phyloP scores from a whole-genome alignment of 2,797 vertebrate species.

The Phrynocephalus vlangalii region DNA sequence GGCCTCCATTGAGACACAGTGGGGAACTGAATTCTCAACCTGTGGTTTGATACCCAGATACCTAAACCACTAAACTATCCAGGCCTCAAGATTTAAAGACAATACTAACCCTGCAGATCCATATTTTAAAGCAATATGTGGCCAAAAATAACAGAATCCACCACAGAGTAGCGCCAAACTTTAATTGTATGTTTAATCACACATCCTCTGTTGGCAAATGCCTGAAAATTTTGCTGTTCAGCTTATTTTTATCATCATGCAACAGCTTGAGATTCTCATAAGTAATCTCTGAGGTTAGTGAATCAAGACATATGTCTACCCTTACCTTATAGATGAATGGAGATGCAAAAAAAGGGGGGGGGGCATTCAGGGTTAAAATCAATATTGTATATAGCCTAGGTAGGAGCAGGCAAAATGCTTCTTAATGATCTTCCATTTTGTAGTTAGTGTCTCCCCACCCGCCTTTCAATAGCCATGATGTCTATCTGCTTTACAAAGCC shows the following conservation, averaged over 20 bases:
- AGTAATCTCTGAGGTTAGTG: constrained; percentile 21
- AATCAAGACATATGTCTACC: constrained; percentile 41
- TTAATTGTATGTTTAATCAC: not conserved
- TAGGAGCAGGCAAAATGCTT: constrained; percentile 42
- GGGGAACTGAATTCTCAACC: no score
- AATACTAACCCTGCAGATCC: not conserved
- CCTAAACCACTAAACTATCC: no score
- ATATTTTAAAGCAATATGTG: not conserved
- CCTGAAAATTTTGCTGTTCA: not conserved
- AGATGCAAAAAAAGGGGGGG: constrained; percentile 28
- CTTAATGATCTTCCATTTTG: constrained; percentile 57
- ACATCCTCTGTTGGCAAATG: not conserved
- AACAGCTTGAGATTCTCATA: not conserved
- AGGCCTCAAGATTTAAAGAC: not conserved
- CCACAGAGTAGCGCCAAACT: not conserved
- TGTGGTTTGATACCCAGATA: no score
- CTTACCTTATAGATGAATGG: constrained; percentile 44
- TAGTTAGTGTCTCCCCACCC: constrained; percentile 57
- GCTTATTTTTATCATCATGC: not conserved
- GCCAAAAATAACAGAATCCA: not conserved
- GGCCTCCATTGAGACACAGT: no score
- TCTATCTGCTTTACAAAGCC: constrained; percentile 75
- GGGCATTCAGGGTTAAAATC: constrained; percentile 42
- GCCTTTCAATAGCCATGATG: constrained; percentile 61
- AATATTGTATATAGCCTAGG: constrained; percentile 59